Base-by-base conservation (phyloP, 2,888 invertebrate genomes). In the Andrena praecox region DNA sequence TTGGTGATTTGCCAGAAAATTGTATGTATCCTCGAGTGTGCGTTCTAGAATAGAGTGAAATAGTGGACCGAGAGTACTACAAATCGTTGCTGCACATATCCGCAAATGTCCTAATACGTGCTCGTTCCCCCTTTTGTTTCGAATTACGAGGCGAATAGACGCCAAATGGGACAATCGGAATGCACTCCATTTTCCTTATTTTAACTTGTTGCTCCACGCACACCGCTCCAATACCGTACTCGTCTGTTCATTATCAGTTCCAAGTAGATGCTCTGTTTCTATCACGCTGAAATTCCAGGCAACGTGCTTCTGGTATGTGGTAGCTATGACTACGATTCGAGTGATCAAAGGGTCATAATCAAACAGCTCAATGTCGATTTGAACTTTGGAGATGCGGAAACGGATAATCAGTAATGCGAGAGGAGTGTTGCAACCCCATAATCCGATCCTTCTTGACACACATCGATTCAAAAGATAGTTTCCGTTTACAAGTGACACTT, bases 121-220 rank as follows among this genome's bases (percentile, higher is more conserved):
- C 42, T 50, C 29, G 12, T 64, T 12, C 48, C 42, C n/a, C 24
- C 20, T 8, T 16, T 29, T 42, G 63, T 7, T 59, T 2, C 7
- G 20, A 67, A 27, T 62, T 42, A 8, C 27, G 27, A 31, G n/a
- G 12, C 31, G 2, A 35, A 31, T 42, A 60, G 31, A 56, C 62
- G 33, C n/a, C 52, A 48, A 77, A 35, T 52, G 20, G 31, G 60
- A 50, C 68, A 16, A 4, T 33, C 5, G 24, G 27, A 24, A 20
- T 20, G 20, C 73, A 42, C 52, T 67, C 42, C 29, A 24, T 71
- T 67, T 63, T 42, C 67, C 42, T 71, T 60, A 69, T 77, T 68
- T 59, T 74, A 63, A 64, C 77, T 79, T 80, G 75, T 85, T 75
- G 80, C 77, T 72, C 67, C 33, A 5, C 54, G 16, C 42, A 8